Conservation (phyloP, 1,140 invertebrate species). For the Meloidogyne exigua region DNA sequence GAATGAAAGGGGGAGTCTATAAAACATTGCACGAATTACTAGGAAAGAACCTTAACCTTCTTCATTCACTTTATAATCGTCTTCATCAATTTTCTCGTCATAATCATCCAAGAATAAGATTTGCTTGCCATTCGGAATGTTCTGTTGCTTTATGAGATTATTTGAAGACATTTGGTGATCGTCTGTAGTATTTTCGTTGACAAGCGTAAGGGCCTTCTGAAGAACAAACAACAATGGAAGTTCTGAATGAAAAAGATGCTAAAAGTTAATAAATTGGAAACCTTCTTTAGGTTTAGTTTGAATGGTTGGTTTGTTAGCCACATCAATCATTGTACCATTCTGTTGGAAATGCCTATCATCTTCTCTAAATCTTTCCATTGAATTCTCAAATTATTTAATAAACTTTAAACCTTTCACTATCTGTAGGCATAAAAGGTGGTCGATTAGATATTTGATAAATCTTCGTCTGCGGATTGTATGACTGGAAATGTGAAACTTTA, state of each 20-base stretch:
- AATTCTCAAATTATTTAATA: constrained; percentile 6
- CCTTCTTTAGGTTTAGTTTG: not conserved
- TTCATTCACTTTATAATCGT: constrained; percentile 27
- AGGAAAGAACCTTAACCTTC: not conserved
- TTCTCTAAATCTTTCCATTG: not conserved
- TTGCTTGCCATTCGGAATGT: constrained; percentile 20
- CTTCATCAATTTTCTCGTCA: constrained; percentile 27
- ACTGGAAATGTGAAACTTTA: not conserved
- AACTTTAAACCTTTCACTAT: not conserved
- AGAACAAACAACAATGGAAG: constrained; percentile 24
- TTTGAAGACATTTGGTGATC: not conserved
- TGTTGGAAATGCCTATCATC: not conserved
- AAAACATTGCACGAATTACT: not conserved
- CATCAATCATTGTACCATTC: not conserved
- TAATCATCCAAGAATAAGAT: constrained; percentile 36
- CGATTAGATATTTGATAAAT: constrained; percentile 35
- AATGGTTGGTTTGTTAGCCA: constrained; percentile 9
- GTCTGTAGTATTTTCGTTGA: not conserved
- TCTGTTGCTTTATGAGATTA: not conserved
- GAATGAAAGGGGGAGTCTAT: no score
- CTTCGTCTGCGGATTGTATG: constrained; percentile 31
- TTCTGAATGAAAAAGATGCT: not conserved
- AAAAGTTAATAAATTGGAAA: not conserved
- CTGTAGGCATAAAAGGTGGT: constrained; percentile 30
- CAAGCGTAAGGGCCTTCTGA: constrained; percentile 25